Evolutionary conservation across 2,113 vertebrate genomes (phyloP), one percentile per base, ranked within the genome.

Genomic region (Sardina pilchardus): DNA sequence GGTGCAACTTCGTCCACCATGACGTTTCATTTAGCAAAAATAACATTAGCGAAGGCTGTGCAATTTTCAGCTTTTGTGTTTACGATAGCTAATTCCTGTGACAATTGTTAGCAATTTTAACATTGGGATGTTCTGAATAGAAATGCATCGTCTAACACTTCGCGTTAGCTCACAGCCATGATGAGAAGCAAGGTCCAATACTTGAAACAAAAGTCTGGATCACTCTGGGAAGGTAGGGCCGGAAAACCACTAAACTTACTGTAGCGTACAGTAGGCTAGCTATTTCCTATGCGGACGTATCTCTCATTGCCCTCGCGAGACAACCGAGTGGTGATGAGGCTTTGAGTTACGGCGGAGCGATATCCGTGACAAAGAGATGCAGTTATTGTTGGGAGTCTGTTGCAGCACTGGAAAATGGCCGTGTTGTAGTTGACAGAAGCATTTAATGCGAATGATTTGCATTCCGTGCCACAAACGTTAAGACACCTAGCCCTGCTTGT

Each of bases 241-340:
- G 26, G 12, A 71, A 30, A 30, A 71, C n/a, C 63, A 78, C 71
- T 30, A 17, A 78, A 36, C 71, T 36, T 78, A 78, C 14, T 78
- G 30, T 36, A 78, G 75, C 8, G 53, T 24, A 53, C 75, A 83
- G 89, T 88, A 84, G 87, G 88, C 63, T 9, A 67, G 63, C 71
- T 34, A 78, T 92, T 93, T 91, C 91, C 85, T 87, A 88, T 83
- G 95, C 94, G 94, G 93, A 94, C 91, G 93, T 89, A 93, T 92
- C 90, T 86, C 83, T 89, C 78, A 81, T 82, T 88, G 84, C 86
- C 85, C 88, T 67, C 63, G 59, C 67, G 85, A 89, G 86, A 81
- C 85, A 7, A 84, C 59, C 81, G 82, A 90, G 94, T 89, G 89
- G 94, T 94, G 93, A 90, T 93, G 86, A 50, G 94, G 91, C 92